These are phyloP conservation scores for Drosophila sturtevanti DNA, from an alignment of 1,140 invertebrate genomes.

Conservation along the genomic window DNA sequence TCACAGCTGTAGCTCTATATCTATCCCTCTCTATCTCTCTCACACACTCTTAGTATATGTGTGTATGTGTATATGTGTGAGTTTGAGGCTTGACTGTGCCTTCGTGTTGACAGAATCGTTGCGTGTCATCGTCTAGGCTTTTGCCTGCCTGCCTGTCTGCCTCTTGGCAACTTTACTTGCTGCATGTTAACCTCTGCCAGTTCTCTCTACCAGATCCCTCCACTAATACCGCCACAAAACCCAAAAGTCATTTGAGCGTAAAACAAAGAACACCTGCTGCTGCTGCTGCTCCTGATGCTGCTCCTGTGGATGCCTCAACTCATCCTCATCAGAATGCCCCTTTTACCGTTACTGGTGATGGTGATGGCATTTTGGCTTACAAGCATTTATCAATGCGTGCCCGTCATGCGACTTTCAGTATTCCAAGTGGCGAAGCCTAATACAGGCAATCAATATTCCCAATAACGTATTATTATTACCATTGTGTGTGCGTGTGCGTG, in stretches of 20 bases:
- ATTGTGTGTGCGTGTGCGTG: constrained; percentile 19
- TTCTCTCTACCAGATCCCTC: constrained; percentile 7
- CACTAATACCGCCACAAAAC: constrained; percentile 4
- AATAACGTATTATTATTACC: constrained; percentile 73
- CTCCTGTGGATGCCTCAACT: neutral
- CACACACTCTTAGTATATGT: neutral
- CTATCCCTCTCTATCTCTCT: neutral
- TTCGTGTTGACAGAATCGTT: constrained; percentile 54
- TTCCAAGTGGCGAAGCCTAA: constrained; percentile 37
- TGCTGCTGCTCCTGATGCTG: constrained; percentile 2
- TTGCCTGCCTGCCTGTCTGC: neutral
- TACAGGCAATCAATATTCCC: constrained; percentile 66
- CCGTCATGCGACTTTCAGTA: constrained; percentile 27
- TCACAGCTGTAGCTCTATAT: constrained; percentile 36
- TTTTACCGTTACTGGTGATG: neutral
- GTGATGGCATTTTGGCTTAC: constrained; percentile 14
- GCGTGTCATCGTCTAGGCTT: constrained; percentile 40
- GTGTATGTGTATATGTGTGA: neutral
- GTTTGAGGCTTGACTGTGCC: constrained; percentile 20
- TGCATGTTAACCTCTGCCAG: constrained; percentile 1
- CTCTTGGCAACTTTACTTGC: neutral
- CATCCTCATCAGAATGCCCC: neutral
- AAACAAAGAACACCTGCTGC: constrained; percentile 58
- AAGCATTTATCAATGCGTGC: constrained; percentile 41
- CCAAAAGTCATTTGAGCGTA: constrained; percentile 54